Conservation (phyloP, 2,113 vertebrate genomes). For the Brevimyrus niger region DNA sequence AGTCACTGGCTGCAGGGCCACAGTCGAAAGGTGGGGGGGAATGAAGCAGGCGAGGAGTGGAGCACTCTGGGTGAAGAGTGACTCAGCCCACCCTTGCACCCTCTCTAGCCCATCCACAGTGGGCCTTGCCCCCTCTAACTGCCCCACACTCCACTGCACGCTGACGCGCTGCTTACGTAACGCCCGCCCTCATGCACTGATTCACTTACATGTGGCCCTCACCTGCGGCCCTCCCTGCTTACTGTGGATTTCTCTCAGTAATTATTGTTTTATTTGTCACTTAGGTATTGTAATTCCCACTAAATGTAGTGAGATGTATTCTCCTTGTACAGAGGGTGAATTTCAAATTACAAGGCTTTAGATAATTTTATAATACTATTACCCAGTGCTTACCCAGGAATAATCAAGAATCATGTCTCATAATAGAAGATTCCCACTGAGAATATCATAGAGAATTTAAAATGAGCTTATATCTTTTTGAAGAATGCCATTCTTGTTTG, state of each 20-base stretch:
- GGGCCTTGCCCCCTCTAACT: conserved; percentile 18
- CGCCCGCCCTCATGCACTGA: neutral
- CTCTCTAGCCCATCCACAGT: conserved; percentile 26
- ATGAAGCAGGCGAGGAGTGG: conserved; percentile 46
- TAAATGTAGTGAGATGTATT: neutral
- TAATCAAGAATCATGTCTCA: conserved; percentile 12
- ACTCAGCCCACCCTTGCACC: conserved; percentile 53
- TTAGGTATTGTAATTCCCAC: neutral
- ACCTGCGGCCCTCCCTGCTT: neutral
- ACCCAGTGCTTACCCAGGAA: neutral
- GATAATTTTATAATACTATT: conserved; percentile 8
- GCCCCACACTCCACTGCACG: conserved; percentile 1
- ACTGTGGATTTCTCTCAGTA: neutral
- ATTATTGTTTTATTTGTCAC: neutral
- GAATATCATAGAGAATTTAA: conserved; percentile 14
- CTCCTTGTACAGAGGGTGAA: neutral
- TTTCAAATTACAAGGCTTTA: neutral
- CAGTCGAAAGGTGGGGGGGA: conserved; percentile 54
- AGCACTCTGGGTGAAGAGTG: conserved; percentile 44
- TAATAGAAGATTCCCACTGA: conserved; percentile 1
- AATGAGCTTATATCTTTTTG: conserved; percentile 15
- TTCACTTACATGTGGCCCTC: neutral
- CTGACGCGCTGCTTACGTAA: neutral
- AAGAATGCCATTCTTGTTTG: conserved; percentile 22
- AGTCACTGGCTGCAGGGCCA: conserved; percentile 39